phyloP scores from a whole-genome alignment of 2,888 invertebrate genomes.

The Pimpla rufipes region DNA sequence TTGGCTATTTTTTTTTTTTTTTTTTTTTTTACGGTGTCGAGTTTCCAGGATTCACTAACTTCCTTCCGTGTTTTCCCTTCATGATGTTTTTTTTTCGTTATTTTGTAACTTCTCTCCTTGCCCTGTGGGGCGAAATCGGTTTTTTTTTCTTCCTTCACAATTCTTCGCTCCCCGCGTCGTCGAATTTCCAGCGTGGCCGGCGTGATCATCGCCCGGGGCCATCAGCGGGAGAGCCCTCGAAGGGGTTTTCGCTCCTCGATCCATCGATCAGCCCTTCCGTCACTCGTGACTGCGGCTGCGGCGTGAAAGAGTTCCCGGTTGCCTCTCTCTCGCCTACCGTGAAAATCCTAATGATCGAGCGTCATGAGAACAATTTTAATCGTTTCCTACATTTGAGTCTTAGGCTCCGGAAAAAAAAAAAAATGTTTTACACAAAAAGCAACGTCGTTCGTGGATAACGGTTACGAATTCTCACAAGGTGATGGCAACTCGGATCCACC shows the following conservation, averaged over 20 bases:
- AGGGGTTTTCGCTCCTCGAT: slow-evolving; percentile 77
- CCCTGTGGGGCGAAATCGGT: slow-evolving; percentile 43
- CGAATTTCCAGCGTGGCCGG: slow-evolving; percentile 40
- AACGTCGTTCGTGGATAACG: slow-evolving; percentile 58
- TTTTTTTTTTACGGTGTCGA: slow-evolving; percentile 55
- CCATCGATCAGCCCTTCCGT: slow-evolving; percentile 81
- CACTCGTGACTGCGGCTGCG: slow-evolving; percentile 11
- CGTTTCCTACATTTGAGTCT: slow-evolving; percentile 74
- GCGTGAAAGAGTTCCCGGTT: slow-evolving; percentile 81
- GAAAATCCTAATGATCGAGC: slow-evolving; percentile 84
- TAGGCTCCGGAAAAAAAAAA: slow-evolving; percentile 37
- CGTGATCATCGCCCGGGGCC: slow-evolving; percentile 52
- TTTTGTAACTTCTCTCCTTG: slow-evolving; percentile 14
- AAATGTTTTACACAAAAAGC: slow-evolving; percentile 33
- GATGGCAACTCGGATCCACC: slow-evolving; percentile 20
- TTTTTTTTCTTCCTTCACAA: slow-evolving; percentile 35
- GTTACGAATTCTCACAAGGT: slow-evolving; percentile 65
- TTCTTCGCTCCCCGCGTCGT: slow-evolving; percentile 49
- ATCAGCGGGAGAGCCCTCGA: slow-evolving; percentile 68
- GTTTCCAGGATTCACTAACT: slow-evolving; percentile 64
- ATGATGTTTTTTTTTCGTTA: slow-evolving; percentile 30
- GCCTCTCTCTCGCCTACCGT: slow-evolving; percentile 73
- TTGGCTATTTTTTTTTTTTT: slow-evolving; percentile 40
- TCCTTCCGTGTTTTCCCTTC: slow-evolving; percentile 56
- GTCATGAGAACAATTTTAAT: slow-evolving; percentile 83